phyloP scores from a whole-genome alignment of 2,113 vertebrate species.

The Caranx melampygus region DNA sequence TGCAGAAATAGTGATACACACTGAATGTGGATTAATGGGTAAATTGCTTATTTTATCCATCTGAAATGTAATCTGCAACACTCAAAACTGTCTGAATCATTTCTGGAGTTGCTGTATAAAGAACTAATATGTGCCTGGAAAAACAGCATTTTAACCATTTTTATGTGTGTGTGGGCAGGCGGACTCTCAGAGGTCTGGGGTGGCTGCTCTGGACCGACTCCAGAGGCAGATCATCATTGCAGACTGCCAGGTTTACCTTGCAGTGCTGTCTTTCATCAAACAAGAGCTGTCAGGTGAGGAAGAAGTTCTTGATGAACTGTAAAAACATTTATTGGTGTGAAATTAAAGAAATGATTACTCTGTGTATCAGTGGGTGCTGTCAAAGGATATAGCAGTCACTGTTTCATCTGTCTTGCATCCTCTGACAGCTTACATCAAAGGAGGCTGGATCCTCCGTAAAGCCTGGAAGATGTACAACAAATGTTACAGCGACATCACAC shows the following conservation, averaged over 20 bases:
- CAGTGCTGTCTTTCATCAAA: conserved; percentile 96
- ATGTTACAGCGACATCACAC: conserved; percentile 96
- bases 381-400: neutral
- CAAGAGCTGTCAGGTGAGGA: conserved; percentile 94
- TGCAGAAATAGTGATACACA: too few relatives aligned
- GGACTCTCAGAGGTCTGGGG: conserved; percentile 89
- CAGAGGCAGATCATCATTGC: conserved; percentile 98
- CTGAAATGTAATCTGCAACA: too few relatives aligned
- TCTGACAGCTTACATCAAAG: conserved; percentile 94
- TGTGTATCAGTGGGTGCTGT: neutral
- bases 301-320: neutral
- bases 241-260: conserved; percentile 98
- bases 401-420: neutral
- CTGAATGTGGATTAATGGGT: too few relatives aligned
- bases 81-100: neutral
- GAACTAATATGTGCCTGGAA: neutral
- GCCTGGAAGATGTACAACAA: conserved; percentile 99
- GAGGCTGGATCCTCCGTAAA: conserved; percentile 99
- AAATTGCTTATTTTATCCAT: too few relatives aligned
- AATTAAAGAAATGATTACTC: neutral
- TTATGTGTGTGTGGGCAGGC: conserved; percentile 78
- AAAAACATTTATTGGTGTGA: neutral
- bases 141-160: neutral
- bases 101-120: neutral
- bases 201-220: conserved; percentile 90